Conservation (phyloP, 2,797 vertebrate species). For the Glossophaga mutica region DNA sequence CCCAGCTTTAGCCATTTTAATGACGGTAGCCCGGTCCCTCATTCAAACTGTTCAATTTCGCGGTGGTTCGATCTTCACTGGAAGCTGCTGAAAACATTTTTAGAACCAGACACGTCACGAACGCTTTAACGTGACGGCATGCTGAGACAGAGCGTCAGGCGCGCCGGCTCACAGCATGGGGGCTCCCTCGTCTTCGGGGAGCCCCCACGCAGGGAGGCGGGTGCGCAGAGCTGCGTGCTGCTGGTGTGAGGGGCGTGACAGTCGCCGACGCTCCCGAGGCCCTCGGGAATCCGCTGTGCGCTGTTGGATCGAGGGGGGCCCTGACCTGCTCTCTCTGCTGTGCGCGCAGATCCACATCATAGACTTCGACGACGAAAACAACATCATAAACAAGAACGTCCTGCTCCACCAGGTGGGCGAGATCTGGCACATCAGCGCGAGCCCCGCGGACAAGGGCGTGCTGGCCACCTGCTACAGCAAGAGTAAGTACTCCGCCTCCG, state of each 20-base stretch:
- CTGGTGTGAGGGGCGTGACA: background rate
- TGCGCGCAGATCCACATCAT: constrained; percentile 95
- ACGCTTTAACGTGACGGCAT: fast-evolving
- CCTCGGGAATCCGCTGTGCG: fast-evolving
- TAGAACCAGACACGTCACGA: fast-evolving
- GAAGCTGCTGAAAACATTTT: background rate
- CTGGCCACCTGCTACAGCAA: constrained; percentile 97
- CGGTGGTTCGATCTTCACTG: background rate
- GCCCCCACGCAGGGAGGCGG: background rate
- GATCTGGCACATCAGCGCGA: constrained; percentile 96
- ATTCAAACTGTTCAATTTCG: no score
- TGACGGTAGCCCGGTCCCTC: background rate
- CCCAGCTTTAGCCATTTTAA: background rate
- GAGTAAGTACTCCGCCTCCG: constrained; percentile 87
- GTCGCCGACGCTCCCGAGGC: background rate
- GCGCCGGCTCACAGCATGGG: no score
- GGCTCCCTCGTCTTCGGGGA: background rate
- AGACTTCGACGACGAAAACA: constrained; percentile 99
- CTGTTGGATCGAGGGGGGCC: background rate
- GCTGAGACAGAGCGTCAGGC: no score
- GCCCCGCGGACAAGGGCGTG: constrained; percentile 94
- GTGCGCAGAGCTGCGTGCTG: background rate
- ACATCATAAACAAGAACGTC: constrained; percentile 98
- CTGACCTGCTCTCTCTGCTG: constrained; percentile 64
- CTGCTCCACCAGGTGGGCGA: constrained; percentile 96